Evolutionary conservation across 2,113 vertebrate species (phyloP), one percentile per base, ranked within the genome.

Genomic region (Ovibos moschatus): DNA sequence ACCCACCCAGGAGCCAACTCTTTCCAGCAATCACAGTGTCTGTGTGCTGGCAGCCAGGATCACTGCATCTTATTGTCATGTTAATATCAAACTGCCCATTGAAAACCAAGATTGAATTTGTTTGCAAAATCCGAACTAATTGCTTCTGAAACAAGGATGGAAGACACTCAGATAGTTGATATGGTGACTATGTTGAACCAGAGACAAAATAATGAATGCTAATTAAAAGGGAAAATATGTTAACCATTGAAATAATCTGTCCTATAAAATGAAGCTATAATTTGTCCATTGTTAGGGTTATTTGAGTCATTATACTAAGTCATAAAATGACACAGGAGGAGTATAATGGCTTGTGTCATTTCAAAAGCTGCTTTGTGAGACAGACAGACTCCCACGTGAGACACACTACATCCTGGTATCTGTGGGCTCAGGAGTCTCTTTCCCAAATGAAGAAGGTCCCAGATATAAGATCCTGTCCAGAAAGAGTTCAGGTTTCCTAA

Each of bases 161-260:
- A 86, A 83, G 93, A 92, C 93, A 79, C 17, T 64, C 62, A 71
- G 81, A 97, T 7, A 87, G 92, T 87, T 90, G 90, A 97, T 90
- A 90, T 33, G 43, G 87, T 96, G 81, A 81, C 94, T 98, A 95
- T 96, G 98, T 97, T 96, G 97, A 98, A 92, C 36, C 43, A 95
- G 53, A 93, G 84, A 96, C 87, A 96, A 97, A 98, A 96, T 96
- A 96, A 97, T 95, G 90, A 96, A 95, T 85, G 92, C 81, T 97
- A 98, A 98, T 96, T 98, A 97, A 96, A 96, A 98, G 47, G 76
- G 95, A 94, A 98, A 97, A 84, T 93, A 97, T 89, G 96, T 95
- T 97, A 97, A 96, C 95, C 83, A 95, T 64, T 97, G 96, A 97
- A 94, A 97, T 95, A 93, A 97, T 98, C 95, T 95, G 98, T 98